Evolutionary conservation across 2,797 vertebrate genomes (phyloP), one percentile per base, ranked within the genome.

Genomic region (Passerculus sandwichensis): DNA sequence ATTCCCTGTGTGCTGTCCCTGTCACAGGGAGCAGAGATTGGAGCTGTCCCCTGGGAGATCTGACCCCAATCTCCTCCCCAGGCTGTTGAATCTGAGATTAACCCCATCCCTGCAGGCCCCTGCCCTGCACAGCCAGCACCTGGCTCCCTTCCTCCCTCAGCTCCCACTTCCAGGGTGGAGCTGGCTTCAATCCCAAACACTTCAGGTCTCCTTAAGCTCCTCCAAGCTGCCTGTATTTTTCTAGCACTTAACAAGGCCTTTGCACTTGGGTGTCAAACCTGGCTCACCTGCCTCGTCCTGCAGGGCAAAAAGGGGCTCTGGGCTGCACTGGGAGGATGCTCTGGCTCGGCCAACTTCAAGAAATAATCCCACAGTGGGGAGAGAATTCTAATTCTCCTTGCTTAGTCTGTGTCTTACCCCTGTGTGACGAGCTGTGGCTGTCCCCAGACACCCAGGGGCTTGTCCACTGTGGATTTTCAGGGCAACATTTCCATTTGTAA

Each of bases 1-100:
- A 0, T 3, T 61, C 54, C 34, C 34, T 60, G 25, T 17, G 4
- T 22, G 0, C 38, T 19, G 17, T 34, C 34, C 25, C 38, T 74
- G 61, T 7, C n/a, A 7, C n/a, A 40, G 57, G 1, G 21, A 48
- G 50, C 66, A 36, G 18, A 15, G 59, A 16, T 16, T 0, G 16
- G 60, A 66, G 38, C 69, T 67, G 69, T 5, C 29, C 45, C 54
- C 9, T 0, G 2, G 9, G 21, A 40, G 29, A 9, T 14, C 51
- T 79, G 59, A 27, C 51, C 66, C 57, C 66, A 25, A 0, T 45
- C 23, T 80, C 51, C n/a, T n/a, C 38, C 3, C 13, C 57, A 44
- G 25, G 27, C 4, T 44, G 13, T 38, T 77, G 11, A 67, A 56
- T 15, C 29, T 13, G 42, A 26, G 36, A 18, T 89, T 69, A 83